Conservation (phyloP, 2,113 vertebrate species). For the Danionella cerebrum region DNA sequence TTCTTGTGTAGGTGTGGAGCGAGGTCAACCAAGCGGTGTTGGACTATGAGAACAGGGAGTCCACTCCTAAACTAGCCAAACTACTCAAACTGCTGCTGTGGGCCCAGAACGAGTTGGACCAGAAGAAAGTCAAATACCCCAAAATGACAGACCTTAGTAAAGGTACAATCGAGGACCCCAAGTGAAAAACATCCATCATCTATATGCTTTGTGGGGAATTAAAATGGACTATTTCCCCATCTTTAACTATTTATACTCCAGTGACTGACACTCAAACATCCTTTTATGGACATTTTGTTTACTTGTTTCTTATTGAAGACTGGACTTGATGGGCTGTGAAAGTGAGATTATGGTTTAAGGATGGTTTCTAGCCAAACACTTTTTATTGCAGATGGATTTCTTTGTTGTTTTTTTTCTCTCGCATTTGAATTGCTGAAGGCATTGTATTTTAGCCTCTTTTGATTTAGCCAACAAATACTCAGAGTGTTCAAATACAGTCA, state of each 20-base stretch:
- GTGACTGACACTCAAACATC: conserved; percentile 57
- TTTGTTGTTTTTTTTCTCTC: conserved; percentile 46
- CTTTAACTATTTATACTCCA: conserved; percentile 67
- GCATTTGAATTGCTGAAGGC: conserved; percentile 22
- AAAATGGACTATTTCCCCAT: conserved; percentile 51
- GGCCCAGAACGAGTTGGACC: conserved; percentile 98
- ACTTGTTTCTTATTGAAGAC: conserved; percentile 41
- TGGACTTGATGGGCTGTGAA: conserved; percentile 51
- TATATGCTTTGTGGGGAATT: conserved; percentile 31
- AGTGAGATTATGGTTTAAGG: conserved; percentile 53
- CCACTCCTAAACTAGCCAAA: conserved; percentile 94
- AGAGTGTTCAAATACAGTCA: background rate
- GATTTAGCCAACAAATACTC: conserved; percentile 13
- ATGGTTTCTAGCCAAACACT: conserved; percentile 40
- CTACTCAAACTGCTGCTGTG: conserved; percentile 94
- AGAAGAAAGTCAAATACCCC: conserved; percentile 99
- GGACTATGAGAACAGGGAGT: conserved; percentile 90
- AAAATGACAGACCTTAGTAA: conserved; percentile 99
- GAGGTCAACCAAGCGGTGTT: conserved; percentile 96
- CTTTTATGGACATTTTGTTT: conserved; percentile 52
- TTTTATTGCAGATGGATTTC: conserved; percentile 41
- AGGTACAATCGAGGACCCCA: conserved; percentile 93
- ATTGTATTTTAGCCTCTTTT: conserved; percentile 17
- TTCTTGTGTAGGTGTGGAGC: conserved; percentile 81
- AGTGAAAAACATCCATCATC: conserved; percentile 67